These are phyloP conservation scores for Azemiops feae DNA, from an alignment of 2,113 vertebrate species.

Conservation along the genomic window DNA sequence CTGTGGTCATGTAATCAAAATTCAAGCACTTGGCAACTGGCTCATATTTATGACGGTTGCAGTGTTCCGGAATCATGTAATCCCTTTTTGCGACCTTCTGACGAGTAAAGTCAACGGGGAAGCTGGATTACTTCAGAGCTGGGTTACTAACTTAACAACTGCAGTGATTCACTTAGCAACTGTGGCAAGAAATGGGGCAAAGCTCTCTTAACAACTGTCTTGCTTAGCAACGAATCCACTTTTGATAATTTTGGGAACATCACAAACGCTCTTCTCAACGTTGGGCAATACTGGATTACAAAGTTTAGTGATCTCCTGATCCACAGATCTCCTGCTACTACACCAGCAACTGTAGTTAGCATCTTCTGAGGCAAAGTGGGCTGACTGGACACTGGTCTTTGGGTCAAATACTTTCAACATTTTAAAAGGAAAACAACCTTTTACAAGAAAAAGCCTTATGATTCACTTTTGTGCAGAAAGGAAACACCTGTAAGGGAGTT, in stretches of 20 bases:
- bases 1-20: too few species aligned
- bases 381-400: neutral
- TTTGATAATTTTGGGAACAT: neutral
- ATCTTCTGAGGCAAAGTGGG: neutral
- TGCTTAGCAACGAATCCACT: neutral
- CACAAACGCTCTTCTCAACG: neutral
- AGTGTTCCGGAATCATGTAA: neutral
- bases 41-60: neutral
- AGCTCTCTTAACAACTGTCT: neutral
- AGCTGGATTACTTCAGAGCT: too few species aligned
- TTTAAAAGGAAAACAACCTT: neutral
- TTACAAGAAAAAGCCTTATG: neutral
- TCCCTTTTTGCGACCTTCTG: neutral
- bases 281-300: neutral
- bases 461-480: neutral
- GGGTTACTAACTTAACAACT: too few species aligned
- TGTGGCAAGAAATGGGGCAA: neutral
- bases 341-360: neutral
- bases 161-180: neutral
- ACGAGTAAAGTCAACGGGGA: neutral
- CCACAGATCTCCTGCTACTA: neutral
- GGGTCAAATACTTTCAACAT: neutral
- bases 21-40: neutral
- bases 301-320: neutral
- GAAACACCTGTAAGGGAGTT: neutral